Evolutionary conservation across 2,888 invertebrate genomes (phyloP), one percentile per base, ranked within the genome.

Genomic region (Minunthozetes semirufus): DNA sequence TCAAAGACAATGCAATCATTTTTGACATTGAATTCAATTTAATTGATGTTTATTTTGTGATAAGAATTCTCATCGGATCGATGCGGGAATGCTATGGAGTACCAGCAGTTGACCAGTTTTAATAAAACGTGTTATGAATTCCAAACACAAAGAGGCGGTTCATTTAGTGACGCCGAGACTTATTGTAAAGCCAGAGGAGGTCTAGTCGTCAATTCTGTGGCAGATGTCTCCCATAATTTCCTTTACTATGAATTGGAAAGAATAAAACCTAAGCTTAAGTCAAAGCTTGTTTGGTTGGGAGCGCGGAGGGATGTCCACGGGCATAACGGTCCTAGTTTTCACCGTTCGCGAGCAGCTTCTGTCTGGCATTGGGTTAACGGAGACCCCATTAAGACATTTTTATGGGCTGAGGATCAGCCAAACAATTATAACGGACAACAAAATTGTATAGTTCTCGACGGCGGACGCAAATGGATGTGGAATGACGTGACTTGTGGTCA

Each of bases 351-450:
- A 19, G 42, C 33, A 33, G 4, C 72, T 0, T 61, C 71, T n/a
- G 33, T 59, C 15, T 77, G 77, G 77, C 68, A 76, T 46, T 92
- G 82, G 92, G 92, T 92, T 83, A 86, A 86, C 74, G 77, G 77
- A 17, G 56, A 56, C 15, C 48, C 76, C 1, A 76, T 79, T 9
- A 72, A 59, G 25, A 76, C 76, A n/a, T 79, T 76, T 5, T 87
- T 91, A 0, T 94, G 94, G 94, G 94, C 93, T 72, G 92, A 92
- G 82, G 94, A 94, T 81, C 94, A 94, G 81, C 94, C 94, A 0
- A 94, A 94, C 83, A 94, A 94, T 82, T 94, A 94, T 85, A 94
- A 94, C 82, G 93, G 94, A 0, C 93, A 94, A 81, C 94, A 94
- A 83, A 94, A 94, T 83, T 94, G 94, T 84, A 93, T 90, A n/a